Conservation (phyloP, 1,140 invertebrate species). For the Megalopta genalis region DNA sequence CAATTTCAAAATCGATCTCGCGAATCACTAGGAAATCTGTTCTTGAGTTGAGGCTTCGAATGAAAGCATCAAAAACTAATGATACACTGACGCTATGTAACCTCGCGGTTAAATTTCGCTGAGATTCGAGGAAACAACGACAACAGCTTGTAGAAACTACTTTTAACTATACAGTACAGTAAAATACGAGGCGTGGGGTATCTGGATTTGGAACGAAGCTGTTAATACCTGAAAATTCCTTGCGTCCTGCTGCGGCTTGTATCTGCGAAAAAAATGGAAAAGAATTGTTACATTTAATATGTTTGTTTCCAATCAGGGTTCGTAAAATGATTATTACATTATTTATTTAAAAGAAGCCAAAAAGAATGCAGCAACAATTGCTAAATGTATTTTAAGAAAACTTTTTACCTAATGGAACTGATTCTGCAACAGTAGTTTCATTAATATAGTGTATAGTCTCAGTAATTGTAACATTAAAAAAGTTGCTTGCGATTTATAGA, state of each 20-base stretch:
- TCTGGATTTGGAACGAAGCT: conserved; percentile 71
- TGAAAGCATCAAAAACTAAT: not conserved
- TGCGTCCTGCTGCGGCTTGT: conserved; percentile 54
- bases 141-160: conserved; percentile 48
- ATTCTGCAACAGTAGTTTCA: no score
- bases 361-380: no score
- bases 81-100: not conserved
- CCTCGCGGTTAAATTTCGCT: not conserved
- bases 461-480: no score
- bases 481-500: no score
- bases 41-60: not conserved
- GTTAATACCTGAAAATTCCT: conserved; percentile 75
- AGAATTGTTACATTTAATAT: not conserved
- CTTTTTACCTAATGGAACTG: no score
- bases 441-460: no score
- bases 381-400: no score
- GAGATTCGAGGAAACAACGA: conserved; percentile 29
- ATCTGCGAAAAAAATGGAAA: conserved; percentile 64
- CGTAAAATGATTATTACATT: no score
- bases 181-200: conserved; percentile 75
- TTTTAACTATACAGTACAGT: conserved; percentile 73
- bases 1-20: not conserved
- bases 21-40: conserved; percentile 8
- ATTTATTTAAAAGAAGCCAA: no score
- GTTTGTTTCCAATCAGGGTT: no score